phyloP scores from a whole-genome alignment of 64 coral and sea anemone species.

The Montipora sp. region DNA sequence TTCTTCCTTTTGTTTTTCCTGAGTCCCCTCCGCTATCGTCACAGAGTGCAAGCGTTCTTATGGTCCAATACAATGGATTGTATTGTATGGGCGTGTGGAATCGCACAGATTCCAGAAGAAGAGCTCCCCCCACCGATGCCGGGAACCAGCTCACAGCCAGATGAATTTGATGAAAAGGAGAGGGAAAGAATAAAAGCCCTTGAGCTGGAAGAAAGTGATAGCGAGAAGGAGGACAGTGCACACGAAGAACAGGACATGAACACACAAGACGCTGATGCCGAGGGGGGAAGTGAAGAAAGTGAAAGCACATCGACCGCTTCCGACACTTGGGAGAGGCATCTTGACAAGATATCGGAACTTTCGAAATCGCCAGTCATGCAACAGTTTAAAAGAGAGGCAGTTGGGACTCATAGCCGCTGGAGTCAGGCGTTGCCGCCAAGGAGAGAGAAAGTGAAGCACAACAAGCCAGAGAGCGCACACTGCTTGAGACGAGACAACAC shows the following conservation, averaged over 20 bases:
- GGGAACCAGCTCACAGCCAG: not conserved
- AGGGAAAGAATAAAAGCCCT: not conserved
- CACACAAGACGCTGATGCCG: not conserved
- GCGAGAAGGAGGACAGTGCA: not conserved
- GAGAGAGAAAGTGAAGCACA: not conserved
- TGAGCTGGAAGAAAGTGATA: not conserved
- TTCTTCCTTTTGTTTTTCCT: too few relatives aligned
- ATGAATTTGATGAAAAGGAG: not conserved
- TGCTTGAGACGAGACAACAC: not conserved
- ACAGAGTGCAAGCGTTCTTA: not conserved
- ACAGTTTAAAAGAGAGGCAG: not conserved
- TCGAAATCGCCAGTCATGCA: not conserved
- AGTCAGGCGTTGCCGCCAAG: not conserved
- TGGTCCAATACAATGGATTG: slow-evolving; percentile 9
- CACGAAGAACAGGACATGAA: not conserved
- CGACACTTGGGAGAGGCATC: not conserved
- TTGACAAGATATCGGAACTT: not conserved
- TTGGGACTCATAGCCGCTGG: not conserved
- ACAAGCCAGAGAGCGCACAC: not conserved
- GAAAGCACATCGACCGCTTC: not conserved
- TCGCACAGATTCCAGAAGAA: not conserved
- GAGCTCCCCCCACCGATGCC: not conserved
- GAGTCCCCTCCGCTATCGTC: too few relatives aligned
- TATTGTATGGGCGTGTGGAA: slow-evolving; percentile 16
- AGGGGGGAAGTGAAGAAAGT: not conserved